Evolutionary conservation across 2,888 invertebrate species (phyloP), one percentile per base, ranked within the genome.

Genomic region (Agrotis exclamationis): DNA sequence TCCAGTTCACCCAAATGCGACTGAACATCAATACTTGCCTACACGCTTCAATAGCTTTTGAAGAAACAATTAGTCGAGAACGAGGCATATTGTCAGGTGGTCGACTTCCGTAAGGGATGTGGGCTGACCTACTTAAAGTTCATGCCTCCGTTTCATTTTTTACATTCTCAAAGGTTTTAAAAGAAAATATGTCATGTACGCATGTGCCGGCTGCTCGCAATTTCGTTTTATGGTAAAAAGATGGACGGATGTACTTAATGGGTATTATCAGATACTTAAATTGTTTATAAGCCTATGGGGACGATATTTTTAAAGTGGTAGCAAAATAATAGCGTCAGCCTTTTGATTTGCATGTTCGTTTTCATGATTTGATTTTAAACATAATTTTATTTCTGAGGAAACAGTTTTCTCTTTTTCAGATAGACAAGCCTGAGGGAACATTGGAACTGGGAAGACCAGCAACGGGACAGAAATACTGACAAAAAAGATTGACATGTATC

Each of bases 111-210:
- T 47, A 71, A 75, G 80, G 71, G 70, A 76, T 73, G 73, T 22
- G 58, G 53, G 48, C 48, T 80, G 86, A 64, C 85, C 83, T 79
- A 84, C 72, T 72, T 84, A 53, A 48, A 82, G 77, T 83, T 83
- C 76, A 80, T 58, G 51, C 62, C 62, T 67, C 67, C 63, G 56
- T 66, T 44, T 28, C 50, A 66, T 76, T 80, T 57, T 67, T 48
- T 48, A 51, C 33, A 24, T 63, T 54, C 22, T 28, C 58, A 20
- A 44, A 58, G 24, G 56, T 50, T 74, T 39, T 80, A 28, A 59
- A 79, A 59, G 11, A 45, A 65, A 80, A 44, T 68, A 33, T 47
- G 33, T 47, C 20, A 13, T 51, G 48, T 24, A 44, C n/a, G 53
- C 45, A 22, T 22, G 22, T 33, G 22, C 16, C 50, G 63, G 39